phyloP scores from a whole-genome alignment of 2,888 invertebrate genomes.

The Allolobophora icterica region DNA sequence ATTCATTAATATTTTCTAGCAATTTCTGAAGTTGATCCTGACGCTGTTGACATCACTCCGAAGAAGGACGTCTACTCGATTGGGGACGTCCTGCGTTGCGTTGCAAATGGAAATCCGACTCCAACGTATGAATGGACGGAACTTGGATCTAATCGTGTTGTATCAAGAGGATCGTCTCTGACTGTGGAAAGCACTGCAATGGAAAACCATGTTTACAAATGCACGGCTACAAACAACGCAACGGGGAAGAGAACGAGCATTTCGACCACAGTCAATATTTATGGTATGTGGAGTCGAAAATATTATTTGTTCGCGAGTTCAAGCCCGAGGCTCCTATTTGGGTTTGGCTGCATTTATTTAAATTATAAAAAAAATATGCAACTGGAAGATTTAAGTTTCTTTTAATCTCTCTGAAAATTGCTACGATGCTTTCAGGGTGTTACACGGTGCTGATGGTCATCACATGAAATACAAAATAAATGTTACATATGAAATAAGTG shows the following conservation, averaged over 20 bases:
- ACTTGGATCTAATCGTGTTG: not conserved
- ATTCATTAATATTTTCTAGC: too few species aligned
- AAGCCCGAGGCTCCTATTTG: too few species aligned
- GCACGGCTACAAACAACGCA: not conserved
- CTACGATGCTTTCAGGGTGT: too few species aligned
- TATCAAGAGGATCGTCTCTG: not conserved
- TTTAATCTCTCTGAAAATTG: too few species aligned
- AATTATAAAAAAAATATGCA: too few species aligned
- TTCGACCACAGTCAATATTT: not conserved
- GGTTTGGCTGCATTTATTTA: too few species aligned
- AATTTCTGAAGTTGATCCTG: not conserved
- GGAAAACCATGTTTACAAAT: not conserved
- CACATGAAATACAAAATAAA: too few species aligned
- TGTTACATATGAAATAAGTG: too few species aligned
- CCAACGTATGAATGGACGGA: constrained; percentile 3
- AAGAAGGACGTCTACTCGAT: not conserved
- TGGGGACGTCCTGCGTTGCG: not conserved
- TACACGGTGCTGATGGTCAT: too few species aligned
- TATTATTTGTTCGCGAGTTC: too few species aligned
- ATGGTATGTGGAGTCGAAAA: not conserved
- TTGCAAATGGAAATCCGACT: not conserved
- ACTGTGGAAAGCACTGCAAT: not conserved
- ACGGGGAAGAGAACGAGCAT: not conserved
- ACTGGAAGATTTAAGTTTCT: too few species aligned
- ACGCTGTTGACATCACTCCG: not conserved